Conservation (phyloP, 1,140 invertebrate genomes). For the Conus ventricosus region DNA sequence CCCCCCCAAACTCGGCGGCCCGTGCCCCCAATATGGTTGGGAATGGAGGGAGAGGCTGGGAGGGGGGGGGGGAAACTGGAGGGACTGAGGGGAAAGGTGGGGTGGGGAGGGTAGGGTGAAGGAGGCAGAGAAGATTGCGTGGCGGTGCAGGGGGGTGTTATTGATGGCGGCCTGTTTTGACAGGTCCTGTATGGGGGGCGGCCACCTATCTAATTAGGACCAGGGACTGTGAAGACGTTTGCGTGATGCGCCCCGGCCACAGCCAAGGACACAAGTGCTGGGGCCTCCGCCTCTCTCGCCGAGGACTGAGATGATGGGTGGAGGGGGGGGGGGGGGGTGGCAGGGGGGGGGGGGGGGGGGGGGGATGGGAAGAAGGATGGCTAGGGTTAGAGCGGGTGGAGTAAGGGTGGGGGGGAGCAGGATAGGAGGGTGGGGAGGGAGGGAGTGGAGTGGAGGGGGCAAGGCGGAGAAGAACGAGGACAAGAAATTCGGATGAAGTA, state of each 20-base stretch:
- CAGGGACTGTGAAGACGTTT: constrained; percentile 4
- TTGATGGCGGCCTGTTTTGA: constrained; percentile 36
- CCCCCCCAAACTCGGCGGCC: constrained; percentile 18
- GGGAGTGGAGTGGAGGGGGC: too few relatives aligned
- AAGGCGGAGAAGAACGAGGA: too few relatives aligned
- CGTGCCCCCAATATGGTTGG: constrained; percentile 17
- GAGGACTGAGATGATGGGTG: too few relatives aligned
- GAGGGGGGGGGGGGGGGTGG: not conserved
- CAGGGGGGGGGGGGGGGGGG: not conserved
- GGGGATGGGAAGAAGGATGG: too few relatives aligned
- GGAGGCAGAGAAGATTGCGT: constrained; percentile 27
- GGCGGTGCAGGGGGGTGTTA: constrained; percentile 30
- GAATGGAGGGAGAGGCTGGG: too few relatives aligned
- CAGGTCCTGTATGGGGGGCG: constrained; percentile 31
- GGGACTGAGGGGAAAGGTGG: too few relatives aligned
- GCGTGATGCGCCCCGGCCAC: not conserved
- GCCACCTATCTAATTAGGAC: constrained; percentile 26
- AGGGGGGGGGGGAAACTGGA: not conserved
- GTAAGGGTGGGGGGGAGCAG: too few relatives aligned
- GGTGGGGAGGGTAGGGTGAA: too few relatives aligned
- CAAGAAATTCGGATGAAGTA: too few relatives aligned
- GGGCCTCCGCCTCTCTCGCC: too few relatives aligned
- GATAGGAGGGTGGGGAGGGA: too few relatives aligned
- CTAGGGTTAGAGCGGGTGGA: too few relatives aligned
- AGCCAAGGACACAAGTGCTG: not conserved